These are phyloP conservation scores for Cliona cf. orientalis DNA, from an alignment of 37 sponge, comb jelly and placozoan genomes.

Conservation along the genomic window DNA sequence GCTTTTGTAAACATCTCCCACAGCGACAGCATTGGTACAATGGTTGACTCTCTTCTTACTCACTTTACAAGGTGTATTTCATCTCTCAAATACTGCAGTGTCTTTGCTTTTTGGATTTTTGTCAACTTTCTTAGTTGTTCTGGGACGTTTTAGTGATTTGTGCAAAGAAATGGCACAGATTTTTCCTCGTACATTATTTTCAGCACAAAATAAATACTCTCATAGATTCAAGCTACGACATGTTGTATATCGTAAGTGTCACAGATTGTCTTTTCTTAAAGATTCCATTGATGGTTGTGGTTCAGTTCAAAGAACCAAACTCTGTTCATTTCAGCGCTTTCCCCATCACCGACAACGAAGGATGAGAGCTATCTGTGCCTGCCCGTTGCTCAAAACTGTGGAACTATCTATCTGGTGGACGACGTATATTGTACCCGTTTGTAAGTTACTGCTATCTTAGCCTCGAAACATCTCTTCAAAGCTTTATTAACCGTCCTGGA, in stretches of 20 bases:
- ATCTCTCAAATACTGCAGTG: neutral
- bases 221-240: neutral
- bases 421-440: neutral
- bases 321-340: neutral
- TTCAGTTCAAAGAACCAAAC: neutral
- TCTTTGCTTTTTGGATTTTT: neutral
- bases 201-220: neutral
- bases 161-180: neutral
- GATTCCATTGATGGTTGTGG: neutral
- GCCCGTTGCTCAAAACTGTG: neutral
- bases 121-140: neutral
- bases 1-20: neutral
- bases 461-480: neutral
- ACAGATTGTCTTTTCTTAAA: neutral
- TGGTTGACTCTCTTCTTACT: neutral
- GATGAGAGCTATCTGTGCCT: neutral
- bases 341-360: neutral
- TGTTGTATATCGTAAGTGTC: neutral
- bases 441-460: conserved; percentile 2
- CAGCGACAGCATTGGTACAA: neutral
- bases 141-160: neutral
- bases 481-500: neutral
- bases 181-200: neutral
- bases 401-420: neutral
- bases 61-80: neutral